Percentiles rank a stretch among this genome's conserved stretches.
These are phyloP conservation scores for Biston stratarius DNA, from an alignment of 2,888 invertebrate genomes.

Conservation along the genomic window DNA sequence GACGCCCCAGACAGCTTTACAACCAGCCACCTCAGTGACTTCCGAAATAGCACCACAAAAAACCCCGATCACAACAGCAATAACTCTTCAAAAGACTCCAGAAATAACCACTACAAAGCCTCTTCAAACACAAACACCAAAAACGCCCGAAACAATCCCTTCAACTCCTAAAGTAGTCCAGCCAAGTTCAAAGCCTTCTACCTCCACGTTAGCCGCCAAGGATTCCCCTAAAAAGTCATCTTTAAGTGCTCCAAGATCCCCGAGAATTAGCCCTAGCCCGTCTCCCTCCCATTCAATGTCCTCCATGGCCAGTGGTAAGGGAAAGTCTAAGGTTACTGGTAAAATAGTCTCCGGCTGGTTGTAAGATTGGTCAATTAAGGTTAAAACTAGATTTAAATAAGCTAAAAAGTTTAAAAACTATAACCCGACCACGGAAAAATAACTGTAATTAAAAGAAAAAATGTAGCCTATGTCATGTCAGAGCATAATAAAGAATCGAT, in stretches of 20 bases:
- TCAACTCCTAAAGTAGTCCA: slow-evolving; percentile 8
- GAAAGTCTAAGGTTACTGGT: slow-evolving; percentile 91
- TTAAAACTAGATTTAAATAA: no score
- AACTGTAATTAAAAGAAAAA: no score
- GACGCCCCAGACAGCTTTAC: neutral
- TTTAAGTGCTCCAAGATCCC: slow-evolving; percentile 53
- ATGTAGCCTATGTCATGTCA: no score
- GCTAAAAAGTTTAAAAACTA: no score
- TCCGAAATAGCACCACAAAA: slow-evolving; percentile 2
- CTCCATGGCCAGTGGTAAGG: slow-evolving; percentile 76
- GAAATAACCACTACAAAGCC: neutral
- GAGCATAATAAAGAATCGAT: no score
- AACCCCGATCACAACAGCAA: neutral
- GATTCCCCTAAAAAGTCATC: slow-evolving; percentile 47
- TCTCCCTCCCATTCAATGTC: slow-evolving; percentile 64
- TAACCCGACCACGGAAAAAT: no score
- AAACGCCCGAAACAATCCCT: neutral
- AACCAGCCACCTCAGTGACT: neutral
- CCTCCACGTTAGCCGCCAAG: slow-evolving; percentile 32
- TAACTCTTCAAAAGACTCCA: slow-evolving; percentile 3
- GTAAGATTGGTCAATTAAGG: slow-evolving; percentile 60
- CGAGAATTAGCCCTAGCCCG: slow-evolving; percentile 72
- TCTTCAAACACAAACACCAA: neutral
- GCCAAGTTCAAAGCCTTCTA: slow-evolving; percentile 26
- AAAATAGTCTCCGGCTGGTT: slow-evolving; percentile 92